phyloP scores from a whole-genome alignment of 2,888 invertebrate species.

The Agapostemon virescens region DNA sequence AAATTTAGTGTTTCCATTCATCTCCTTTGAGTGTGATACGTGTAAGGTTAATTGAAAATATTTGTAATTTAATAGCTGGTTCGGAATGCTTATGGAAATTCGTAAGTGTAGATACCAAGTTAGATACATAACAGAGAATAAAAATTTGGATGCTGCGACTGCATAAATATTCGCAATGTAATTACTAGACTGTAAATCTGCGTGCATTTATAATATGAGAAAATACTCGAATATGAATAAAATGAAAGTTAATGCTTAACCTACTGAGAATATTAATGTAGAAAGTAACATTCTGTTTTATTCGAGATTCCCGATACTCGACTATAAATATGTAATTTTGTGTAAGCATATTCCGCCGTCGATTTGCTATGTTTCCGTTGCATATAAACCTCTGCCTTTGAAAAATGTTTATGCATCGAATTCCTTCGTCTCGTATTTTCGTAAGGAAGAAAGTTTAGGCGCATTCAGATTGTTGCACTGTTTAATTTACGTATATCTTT shows the following conservation, averaged over 20 bases:
- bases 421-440: background rate
- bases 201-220: conserved; percentile 5
- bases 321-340: background rate
- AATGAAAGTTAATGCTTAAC: background rate
- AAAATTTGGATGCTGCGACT: background rate
- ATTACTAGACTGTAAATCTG: conserved; percentile 1
- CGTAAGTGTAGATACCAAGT: background rate
- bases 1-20: background rate
- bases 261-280: background rate
- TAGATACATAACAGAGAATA: background rate
- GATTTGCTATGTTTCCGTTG: background rate
- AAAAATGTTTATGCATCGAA: background rate
- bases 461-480: background rate
- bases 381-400: background rate
- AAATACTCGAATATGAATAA: background rate
- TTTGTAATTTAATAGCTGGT: background rate
- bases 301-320: background rate
- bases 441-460: background rate
- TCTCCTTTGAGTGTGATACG: background rate
- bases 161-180: background rate
- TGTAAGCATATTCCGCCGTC: background rate
- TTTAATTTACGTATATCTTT: background rate
- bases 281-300: background rate
- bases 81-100: background rate
- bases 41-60: background rate